Base-by-base conservation (phyloP, 2,113 vertebrate species). In the Tragelaphus imberbis region DNA sequence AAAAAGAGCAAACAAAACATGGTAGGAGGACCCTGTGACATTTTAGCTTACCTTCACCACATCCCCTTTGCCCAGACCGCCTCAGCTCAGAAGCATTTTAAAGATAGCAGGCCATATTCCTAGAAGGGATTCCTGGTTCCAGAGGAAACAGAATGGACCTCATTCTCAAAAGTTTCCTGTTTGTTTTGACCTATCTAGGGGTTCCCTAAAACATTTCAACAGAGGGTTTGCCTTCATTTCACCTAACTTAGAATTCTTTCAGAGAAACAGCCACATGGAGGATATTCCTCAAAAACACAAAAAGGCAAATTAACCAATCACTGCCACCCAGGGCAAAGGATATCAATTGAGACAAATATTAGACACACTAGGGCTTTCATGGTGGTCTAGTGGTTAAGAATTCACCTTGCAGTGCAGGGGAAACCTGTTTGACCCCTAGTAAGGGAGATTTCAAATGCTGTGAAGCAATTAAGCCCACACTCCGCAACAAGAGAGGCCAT, bases 371-470 rank as follows among this genome's bases (percentile, higher is more conserved):
- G 36, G 36, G 10, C 36, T 40, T 36, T 71, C 65, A 36, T 21
- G 65, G 65, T 36, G 17, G n/a, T 25, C 71, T 75, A 75, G n/a
- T 25, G n/a, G 68, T 75, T 40, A 75, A 40, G 68, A 75, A 40
- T 40, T 75, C 68, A 75, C 36, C 36, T 75, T 23, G 36, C 68
- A 40, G 11, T 40, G 36, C 68, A 13, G 19, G 19, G 19, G 68
- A 40, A 21, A 40, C 5, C 68, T 36, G 68, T 40, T 40, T 75
- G 68, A 40, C 33, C n/a, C n/a, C 36, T 12, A 75, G 68, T 25
- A 40, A 1, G 5, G 44, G 44, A 71, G 68, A 40, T 71, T 40
- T 23, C 68, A 40, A 75, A 40, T 0, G 21, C 21, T 0, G 5
- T 5, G 27, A 11, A 61, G 5, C 25, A 28, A 61, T 2, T 61